These are phyloP conservation scores for Unio pictorum DNA, from an alignment of 2,888 invertebrate genomes.

Conservation along the genomic window DNA sequence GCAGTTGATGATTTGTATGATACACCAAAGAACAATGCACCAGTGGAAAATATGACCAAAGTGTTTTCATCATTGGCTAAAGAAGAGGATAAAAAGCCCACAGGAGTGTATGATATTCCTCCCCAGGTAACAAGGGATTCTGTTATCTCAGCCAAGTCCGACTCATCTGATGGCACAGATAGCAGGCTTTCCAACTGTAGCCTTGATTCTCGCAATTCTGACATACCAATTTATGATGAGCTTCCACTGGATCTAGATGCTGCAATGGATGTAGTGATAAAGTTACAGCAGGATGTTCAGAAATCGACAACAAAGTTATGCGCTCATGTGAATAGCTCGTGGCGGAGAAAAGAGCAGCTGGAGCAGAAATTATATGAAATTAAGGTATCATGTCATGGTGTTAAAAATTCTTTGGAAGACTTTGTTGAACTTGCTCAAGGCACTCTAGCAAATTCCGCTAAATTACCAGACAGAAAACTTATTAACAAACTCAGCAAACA, in stretches of 20 bases:
- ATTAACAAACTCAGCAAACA: conserved; percentile 60
- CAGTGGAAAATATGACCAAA: conserved; percentile 37
- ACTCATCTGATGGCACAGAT: conserved; percentile 54
- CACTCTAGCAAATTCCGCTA: conserved; percentile 86
- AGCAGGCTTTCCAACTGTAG: conserved; percentile 59
- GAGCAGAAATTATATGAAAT: conserved; percentile 87
- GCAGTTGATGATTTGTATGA: conserved; percentile 68
- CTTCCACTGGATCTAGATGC: conserved; percentile 83
- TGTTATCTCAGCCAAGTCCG: conserved; percentile 55
- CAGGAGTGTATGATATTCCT: conserved; percentile 70
- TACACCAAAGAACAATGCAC: conserved; percentile 64
- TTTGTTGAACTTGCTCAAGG: conserved; percentile 91
- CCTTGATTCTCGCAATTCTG: conserved; percentile 51
- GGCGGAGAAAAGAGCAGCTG: conserved; percentile 86
- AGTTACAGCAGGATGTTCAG: conserved; percentile 85
- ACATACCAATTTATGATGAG: conserved; percentile 63
- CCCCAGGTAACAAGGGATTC: conserved; percentile 72
- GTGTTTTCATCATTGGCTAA: conserved; percentile 29
- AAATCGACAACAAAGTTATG: conserved; percentile 85
- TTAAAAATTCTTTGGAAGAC: conserved; percentile 87
- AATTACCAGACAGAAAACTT: conserved; percentile 65
- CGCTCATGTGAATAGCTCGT: conserved; percentile 81
- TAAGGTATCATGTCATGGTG: conserved; percentile 83
- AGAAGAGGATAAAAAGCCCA: conserved; percentile 17
- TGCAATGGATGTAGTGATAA: conserved; percentile 83